Percentiles rank a stretch among this genome's conserved stretches.
phyloP scores from a whole-genome alignment of 2,888 invertebrate species.

The Drosophila mimetica region DNA sequence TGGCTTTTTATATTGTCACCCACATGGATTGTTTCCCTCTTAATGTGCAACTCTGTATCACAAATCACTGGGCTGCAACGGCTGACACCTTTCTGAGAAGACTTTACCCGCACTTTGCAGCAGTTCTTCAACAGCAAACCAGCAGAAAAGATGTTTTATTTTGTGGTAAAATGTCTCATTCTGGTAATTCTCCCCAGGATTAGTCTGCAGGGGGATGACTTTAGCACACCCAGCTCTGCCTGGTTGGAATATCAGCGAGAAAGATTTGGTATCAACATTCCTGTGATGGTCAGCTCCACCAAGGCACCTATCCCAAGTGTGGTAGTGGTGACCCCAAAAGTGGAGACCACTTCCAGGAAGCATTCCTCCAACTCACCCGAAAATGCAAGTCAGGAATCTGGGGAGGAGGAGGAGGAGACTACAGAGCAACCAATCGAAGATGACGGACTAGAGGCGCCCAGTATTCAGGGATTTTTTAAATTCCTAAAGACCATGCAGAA shows the following conservation, averaged over 20 bases:
- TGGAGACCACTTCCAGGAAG: constrained; percentile 67
- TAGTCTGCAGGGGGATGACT: constrained; percentile 31
- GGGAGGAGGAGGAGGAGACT: constrained; percentile 14
- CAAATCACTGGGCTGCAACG: constrained; percentile 59
- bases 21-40: background rate
- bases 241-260: constrained; percentile 83
- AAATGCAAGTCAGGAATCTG: constrained; percentile 14
- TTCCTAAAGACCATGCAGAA: constrained; percentile 81
- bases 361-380: constrained; percentile 45
- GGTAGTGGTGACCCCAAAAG: constrained; percentile 54
- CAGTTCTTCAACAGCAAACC: constrained; percentile 37
- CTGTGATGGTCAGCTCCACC: constrained; percentile 49
- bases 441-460: constrained; percentile 65
- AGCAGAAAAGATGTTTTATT: constrained; percentile 48
- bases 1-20: constrained; percentile 6
- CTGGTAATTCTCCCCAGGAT: constrained; percentile 40
- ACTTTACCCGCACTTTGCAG: constrained; percentile 11
- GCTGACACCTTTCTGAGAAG: constrained; percentile 56
- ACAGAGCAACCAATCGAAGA: constrained; percentile 37
- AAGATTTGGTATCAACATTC: constrained; percentile 67
- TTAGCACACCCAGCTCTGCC: constrained; percentile 76
- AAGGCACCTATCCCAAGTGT: constrained; percentile 26
- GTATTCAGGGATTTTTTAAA: constrained; percentile 79
- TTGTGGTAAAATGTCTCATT: constrained; percentile 22
- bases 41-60: constrained; percentile 27